Percentiles rank a stretch among this genome's conserved stretches.
Evolutionary conservation across 2,888 invertebrate species (phyloP).

Genomic region (Phalera bucephala): DNA sequence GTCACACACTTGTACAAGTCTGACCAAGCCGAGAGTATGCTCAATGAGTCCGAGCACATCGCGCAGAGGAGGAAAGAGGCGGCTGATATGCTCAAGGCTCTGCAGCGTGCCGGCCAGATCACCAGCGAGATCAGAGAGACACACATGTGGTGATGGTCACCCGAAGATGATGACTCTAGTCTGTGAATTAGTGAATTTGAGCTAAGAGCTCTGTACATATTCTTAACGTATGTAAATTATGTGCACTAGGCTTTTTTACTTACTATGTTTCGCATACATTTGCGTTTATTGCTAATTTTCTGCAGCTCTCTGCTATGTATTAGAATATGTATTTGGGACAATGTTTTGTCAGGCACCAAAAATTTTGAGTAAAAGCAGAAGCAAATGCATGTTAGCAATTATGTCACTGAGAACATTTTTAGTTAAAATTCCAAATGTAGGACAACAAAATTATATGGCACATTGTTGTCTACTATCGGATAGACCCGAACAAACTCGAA

Average conservation of each 20-base stretch:
- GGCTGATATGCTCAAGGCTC: constrained; percentile 98
- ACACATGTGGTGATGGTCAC: constrained; percentile 95
- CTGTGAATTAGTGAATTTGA: constrained; percentile 68
- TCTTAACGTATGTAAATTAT: constrained; percentile 55
- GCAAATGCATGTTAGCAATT: constrained; percentile 47
- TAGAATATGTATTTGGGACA: constrained; percentile 39
- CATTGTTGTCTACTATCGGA: no score
- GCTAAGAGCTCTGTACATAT: constrained; percentile 62
- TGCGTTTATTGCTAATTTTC: constrained; percentile 53
- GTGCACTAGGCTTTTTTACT: constrained; percentile 60
- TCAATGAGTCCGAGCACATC: constrained; percentile 98
- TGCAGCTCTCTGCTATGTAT: constrained; percentile 59
- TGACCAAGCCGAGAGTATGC: constrained; percentile 94
- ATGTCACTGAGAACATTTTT: constrained; percentile 34
- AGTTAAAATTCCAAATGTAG: no score
- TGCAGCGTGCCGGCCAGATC: constrained; percentile 97
- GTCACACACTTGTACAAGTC: constrained; percentile 99
- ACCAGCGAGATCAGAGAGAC: constrained; percentile 99
- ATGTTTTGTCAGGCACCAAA: constrained; percentile 46
- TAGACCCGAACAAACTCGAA: no score
- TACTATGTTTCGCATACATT: constrained; percentile 51
- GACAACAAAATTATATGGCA: no score
- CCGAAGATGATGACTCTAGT: constrained; percentile 57
- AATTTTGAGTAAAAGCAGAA: constrained; percentile 49
- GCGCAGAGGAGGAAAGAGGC: constrained; percentile 98